phyloP scores from a whole-genome alignment of 2,113 vertebrate species.

The Gobius niger region DNA sequence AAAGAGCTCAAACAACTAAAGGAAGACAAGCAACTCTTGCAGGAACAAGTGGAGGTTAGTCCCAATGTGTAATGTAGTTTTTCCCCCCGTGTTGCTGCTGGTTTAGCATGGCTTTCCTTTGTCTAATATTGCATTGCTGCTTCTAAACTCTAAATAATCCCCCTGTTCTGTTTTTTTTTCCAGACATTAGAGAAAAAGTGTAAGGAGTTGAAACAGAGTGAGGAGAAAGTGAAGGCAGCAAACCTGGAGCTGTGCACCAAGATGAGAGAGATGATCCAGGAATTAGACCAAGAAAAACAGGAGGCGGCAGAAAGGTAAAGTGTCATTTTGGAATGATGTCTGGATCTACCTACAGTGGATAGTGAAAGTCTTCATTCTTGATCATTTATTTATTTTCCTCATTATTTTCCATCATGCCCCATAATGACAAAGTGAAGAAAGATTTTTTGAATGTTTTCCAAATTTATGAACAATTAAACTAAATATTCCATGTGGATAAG shows the following conservation, averaged over 20 bases:
- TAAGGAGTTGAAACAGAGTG: slow-evolving; percentile 81
- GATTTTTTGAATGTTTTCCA: no score
- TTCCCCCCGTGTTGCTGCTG: neutral
- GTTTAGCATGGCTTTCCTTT: neutral
- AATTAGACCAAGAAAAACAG: slow-evolving; percentile 93
- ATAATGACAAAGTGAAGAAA: no score
- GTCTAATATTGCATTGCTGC: neutral
- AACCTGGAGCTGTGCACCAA: slow-evolving; percentile 92
- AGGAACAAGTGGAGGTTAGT: slow-evolving; percentile 83
- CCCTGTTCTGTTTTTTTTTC: slow-evolving; percentile 15
- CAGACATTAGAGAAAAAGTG: slow-evolving; percentile 76
- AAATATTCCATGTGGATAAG: no score
- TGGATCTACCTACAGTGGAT: neutral
- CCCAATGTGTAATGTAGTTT: neutral
- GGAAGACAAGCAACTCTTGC: slow-evolving; percentile 78
- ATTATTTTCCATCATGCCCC: no score
- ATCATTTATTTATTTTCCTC: no score
- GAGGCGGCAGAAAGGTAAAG: slow-evolving; percentile 84
- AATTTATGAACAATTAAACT: no score
- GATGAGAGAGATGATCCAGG: slow-evolving; percentile 94
- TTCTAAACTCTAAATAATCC: neutral
- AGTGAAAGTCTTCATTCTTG: no score
- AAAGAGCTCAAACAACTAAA: slow-evolving; percentile 78
- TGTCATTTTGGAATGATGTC: neutral
- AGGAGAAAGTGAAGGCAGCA: slow-evolving; percentile 83